Percentiles rank a stretch among this genome's conserved stretches.
These are phyloP conservation scores for Cephus pygmeus DNA, from an alignment of 2,888 invertebrate species.

Conservation along the genomic window DNA sequence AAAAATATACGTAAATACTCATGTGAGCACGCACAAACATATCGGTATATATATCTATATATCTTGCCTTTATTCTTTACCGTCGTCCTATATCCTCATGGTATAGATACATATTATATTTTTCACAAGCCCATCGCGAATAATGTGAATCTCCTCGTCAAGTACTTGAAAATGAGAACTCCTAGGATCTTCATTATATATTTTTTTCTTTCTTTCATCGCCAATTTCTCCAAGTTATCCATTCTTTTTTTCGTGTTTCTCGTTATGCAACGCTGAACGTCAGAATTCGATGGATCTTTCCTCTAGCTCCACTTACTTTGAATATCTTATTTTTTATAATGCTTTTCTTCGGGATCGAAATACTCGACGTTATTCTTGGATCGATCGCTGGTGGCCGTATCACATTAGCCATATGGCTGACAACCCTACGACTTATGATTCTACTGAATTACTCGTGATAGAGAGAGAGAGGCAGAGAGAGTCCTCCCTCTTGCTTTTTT, in stretches of 20 bases:
- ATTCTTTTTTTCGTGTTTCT: not conserved
- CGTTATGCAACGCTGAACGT: not conserved
- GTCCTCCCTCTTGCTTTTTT: not conserved
- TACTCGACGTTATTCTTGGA: not conserved
- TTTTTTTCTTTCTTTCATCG: not conserved
- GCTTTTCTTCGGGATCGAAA: not conserved
- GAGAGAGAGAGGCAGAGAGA: not conserved
- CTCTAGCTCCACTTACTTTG: not conserved
- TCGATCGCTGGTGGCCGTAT: not conserved
- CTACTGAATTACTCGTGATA: not conserved
- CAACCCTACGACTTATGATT: not conserved
- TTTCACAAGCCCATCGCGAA: not conserved
- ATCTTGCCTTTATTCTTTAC: slow-evolving; percentile 16
- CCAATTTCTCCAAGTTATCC: not conserved
- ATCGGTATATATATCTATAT: slow-evolving; percentile 26
- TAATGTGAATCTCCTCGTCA: not conserved
- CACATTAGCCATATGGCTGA: not conserved
- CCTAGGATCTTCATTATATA: not conserved
- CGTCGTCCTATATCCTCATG: not conserved
- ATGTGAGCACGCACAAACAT: slow-evolving; percentile 18
- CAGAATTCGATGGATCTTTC: not conserved
- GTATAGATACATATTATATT: slow-evolving; percentile 3
- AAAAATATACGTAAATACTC: not conserved
- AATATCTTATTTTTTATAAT: not conserved
- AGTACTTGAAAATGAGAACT: not conserved